Conservation (phyloP, 1,140 invertebrate genomes). For the Rhagoletis pomonella region DNA sequence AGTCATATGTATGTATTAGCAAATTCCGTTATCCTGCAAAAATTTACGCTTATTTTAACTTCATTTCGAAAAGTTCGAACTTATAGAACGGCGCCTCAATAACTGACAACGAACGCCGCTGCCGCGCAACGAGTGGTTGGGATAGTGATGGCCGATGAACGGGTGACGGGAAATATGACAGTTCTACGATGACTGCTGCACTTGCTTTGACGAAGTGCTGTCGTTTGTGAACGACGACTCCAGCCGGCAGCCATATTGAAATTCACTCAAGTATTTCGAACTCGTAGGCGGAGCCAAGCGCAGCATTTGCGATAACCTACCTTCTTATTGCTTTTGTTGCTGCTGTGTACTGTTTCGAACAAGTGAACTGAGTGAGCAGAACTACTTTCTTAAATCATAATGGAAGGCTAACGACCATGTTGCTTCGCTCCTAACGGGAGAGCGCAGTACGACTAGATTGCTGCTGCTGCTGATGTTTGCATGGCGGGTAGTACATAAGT, state of each 20-base stretch:
- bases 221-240: constrained; percentile 34
- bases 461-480: not conserved
- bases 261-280: constrained; percentile 73
- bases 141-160: constrained; percentile 12
- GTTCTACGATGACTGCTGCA: constrained; percentile 12
- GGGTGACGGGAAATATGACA: constrained; percentile 39
- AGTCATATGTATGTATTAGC: too few species aligned
- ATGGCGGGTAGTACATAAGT: not conserved
- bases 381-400: not conserved
- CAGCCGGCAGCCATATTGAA: constrained; percentile 73
- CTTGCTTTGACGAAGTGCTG: not conserved
- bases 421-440: not conserved
- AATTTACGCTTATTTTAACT: not conserved
- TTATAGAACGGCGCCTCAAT: not conserved
- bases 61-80: constrained; percentile 11
- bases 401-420: constrained; percentile 3
- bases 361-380: constrained; percentile 49
- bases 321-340: not conserved
- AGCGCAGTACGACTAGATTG: not conserved
- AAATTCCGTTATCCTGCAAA: too few species aligned
- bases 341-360: not conserved
- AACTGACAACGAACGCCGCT: not conserved
- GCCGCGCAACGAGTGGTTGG: not conserved
- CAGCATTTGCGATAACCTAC: constrained; percentile 26
- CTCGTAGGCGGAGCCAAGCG: constrained; percentile 66